Evolutionary conservation across 2,113 vertebrate genomes (phyloP).

Genomic region (Mustelus asterias): DNA sequence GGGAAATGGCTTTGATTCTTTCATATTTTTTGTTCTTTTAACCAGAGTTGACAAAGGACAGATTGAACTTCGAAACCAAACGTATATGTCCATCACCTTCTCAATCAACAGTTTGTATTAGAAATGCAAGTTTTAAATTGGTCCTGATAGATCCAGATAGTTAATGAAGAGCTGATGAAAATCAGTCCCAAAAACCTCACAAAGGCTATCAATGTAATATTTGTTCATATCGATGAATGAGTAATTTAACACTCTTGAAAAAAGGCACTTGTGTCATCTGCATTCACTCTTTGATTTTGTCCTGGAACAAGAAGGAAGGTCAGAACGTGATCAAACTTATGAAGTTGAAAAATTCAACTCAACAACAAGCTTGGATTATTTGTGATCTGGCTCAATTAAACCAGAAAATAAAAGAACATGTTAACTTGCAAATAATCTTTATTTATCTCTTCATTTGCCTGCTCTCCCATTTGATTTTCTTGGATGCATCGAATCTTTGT

Average conservation of each 20-base stretch:
- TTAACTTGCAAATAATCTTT: not conserved
- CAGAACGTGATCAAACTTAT: not conserved
- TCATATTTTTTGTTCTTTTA: not conserved
- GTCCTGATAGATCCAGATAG: not conserved
- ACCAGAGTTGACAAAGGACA: not conserved
- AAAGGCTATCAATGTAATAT: not conserved
- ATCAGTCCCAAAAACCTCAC: not conserved
- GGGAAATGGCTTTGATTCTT: not conserved
- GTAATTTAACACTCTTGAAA: not conserved
- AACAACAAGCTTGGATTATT: not conserved
- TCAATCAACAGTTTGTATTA: not conserved
- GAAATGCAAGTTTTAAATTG: not conserved
- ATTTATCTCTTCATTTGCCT: not conserved
- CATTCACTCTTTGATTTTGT: not conserved
- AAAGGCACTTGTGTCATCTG: not conserved
- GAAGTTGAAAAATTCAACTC: not conserved
- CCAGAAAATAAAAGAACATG: not conserved
- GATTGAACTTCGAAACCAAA: not conserved
- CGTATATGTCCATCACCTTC: not conserved
- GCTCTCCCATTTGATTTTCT: not conserved
- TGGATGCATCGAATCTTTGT: not conserved
- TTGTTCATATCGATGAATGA: not conserved
- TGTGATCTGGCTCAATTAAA: not conserved
- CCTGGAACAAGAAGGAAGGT: not conserved
- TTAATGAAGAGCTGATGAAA: constrained; percentile 19